Evolutionary conservation across 2,113 vertebrate genomes (phyloP).

Genomic region (Petrocephalus zakoni): DNA sequence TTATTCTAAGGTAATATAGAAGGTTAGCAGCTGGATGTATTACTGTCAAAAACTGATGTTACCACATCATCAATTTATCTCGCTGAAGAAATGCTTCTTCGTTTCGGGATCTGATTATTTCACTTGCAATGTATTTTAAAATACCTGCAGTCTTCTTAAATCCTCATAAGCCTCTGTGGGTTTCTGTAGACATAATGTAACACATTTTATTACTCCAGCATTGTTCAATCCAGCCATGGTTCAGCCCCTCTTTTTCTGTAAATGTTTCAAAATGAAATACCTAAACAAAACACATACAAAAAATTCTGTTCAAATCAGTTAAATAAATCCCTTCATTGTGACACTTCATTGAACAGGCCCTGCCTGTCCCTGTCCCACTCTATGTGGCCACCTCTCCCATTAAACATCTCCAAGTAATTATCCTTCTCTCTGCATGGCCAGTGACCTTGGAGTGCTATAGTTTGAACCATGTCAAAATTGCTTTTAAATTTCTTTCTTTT

Average conservation of each 20-base stretch:
- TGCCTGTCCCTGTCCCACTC: neutral
- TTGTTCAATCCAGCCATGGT: neutral
- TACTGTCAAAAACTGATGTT: neutral
- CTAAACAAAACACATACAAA: neutral
- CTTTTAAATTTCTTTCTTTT: constrained; percentile 3
- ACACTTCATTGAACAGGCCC: neutral
- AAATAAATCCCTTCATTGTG: neutral
- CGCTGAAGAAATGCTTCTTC: neutral
- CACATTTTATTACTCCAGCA: neutral
- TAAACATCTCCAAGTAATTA: neutral
- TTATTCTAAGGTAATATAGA: neutral
- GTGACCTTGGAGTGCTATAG: neutral
- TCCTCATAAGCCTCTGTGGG: neutral
- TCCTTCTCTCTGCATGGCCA: neutral
- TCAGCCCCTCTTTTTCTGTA: neutral
- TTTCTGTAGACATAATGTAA: neutral
- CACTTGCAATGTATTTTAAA: neutral
- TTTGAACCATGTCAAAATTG: neutral
- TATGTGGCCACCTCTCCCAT: neutral
- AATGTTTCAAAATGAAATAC: neutral
- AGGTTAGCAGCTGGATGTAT: neutral
- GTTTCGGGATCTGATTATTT: neutral
- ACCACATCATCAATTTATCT: neutral
- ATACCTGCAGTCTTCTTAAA: neutral
- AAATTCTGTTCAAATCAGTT: neutral